Percentiles rank a stretch among this genome's conserved stretches.
Evolutionary conservation across 2,113 vertebrate species (phyloP).

Genomic region (Platysternon megacephalum): DNA sequence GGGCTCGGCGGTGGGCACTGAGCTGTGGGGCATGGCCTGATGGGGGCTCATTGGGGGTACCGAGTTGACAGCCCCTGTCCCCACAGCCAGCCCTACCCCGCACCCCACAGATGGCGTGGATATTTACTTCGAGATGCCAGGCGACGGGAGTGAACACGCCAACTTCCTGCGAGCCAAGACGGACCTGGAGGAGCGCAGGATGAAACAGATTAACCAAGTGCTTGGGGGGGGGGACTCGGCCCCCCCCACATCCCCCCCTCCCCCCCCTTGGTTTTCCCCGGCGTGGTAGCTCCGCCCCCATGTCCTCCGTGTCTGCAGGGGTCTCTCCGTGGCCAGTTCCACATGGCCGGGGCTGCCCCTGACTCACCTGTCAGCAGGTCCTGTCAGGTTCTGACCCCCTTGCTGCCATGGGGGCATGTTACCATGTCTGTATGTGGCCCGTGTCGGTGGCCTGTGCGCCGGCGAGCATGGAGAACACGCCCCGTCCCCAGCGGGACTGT

Average conservation of each 20-base stretch:
- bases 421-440: no score
- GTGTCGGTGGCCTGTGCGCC: no score
- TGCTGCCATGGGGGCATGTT: background rate
- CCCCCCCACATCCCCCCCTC: background rate
- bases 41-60: background rate
- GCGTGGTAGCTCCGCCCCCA: no score
- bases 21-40: background rate
- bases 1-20: no score
- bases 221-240: background rate
- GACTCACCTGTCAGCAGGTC: background rate
- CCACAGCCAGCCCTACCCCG: constrained; percentile 75
- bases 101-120: constrained; percentile 92
- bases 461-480: background rate
- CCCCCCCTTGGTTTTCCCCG: no score
- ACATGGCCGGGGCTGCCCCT: background rate
- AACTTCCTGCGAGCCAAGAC: constrained; percentile 92
- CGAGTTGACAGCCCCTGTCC: background rate
- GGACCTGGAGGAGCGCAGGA: constrained; percentile 90
- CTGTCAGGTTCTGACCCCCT: no score
- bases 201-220: constrained; percentile 94
- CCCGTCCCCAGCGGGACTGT: background rate
- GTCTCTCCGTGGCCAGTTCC: background rate
- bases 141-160: constrained; percentile 90
- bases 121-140: constrained; percentile 92
- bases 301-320: no score